Base-by-base conservation (phyloP, 2,888 invertebrate genomes). In the Nomada flava region DNA sequence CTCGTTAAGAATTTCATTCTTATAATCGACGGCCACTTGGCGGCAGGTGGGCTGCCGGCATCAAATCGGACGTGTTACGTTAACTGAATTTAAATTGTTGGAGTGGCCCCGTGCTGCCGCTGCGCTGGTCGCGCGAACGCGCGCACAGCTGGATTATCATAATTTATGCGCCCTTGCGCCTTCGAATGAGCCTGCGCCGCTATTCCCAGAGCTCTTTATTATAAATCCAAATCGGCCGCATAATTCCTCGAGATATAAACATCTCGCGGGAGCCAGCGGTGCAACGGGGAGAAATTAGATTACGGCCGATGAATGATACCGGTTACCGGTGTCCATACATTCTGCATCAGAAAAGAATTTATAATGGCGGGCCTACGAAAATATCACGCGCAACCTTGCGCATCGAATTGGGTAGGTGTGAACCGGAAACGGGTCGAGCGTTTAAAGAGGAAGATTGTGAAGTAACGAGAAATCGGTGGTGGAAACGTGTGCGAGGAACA, bases 1-100 rank as follows among this genome's bases (percentile, higher is more conserved):
- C 85, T 88, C 86, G 86, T 88, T 88, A 88, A 84, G 82, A 85
- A 89, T 90, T 90, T 89, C 88, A 88, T 87, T 89, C 88, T 89
- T 84, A 86, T 91, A 90, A 90, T 90, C 89, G 83, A 86, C 82
- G 89, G 87, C 90, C 89, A 91, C 89, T 92, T 91, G 91, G 81
- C 86, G 90, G 91, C 92, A 92, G 91, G 91, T 91, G 90, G 91
- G 89, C 90, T 82, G 78, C 85, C 86, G 89, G 91, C 91, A 89
- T 92, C 92, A 89, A 92, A 92, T 92, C 92, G 89, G 88, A 92
- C 91, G 92, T 89, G 91, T 91, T 90, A 90, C 91, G 92, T 91
- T 92, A 93, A 93, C 93, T 91, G 92, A 92, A 93, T 93, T 93
- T 91, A 92, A 93, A 93, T 92, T 89, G 91, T 89, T 80, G 82